phyloP scores from a whole-genome alignment of 2,113 vertebrate genomes.

The Furnarius figulus region DNA sequence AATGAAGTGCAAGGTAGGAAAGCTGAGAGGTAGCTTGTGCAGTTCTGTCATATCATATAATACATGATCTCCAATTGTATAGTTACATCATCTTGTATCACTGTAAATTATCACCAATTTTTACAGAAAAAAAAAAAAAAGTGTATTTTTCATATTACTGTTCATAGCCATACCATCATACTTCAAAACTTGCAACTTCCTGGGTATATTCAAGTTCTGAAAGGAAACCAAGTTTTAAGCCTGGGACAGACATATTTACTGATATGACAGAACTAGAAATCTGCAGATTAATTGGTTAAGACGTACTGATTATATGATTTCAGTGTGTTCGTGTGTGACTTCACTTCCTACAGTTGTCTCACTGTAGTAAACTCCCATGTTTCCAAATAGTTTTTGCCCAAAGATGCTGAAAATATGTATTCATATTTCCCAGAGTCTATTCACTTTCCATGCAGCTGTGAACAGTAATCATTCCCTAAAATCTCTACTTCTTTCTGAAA shows the following conservation, averaged over 20 bases:
- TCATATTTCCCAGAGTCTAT: neutral
- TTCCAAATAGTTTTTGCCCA: neutral
- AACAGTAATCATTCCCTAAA: neutral
- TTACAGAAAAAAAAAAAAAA: neutral
- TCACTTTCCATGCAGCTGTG: neutral
- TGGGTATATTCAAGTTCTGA: neutral
- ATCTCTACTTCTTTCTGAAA: neutral
- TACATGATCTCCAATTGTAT: neutral
- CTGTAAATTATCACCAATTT: neutral
- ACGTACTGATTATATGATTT: neutral
- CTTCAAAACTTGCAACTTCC: neutral
- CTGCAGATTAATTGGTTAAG: neutral
- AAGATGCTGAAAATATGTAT: neutral
- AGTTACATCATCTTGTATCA: neutral
- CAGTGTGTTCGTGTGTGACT: neutral
- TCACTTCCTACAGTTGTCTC: neutral
- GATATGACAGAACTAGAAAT: neutral
- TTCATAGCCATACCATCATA: rapidly evolving
- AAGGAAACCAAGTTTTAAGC: neutral
- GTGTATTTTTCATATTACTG: neutral
- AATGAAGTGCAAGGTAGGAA: neutral
- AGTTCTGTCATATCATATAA: neutral
- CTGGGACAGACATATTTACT: neutral
- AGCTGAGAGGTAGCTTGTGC: neutral
- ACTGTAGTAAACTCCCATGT: neutral